Evolutionary conservation across 2,888 invertebrate species (phyloP).

Genomic region (Bedellia somnulentella): DNA sequence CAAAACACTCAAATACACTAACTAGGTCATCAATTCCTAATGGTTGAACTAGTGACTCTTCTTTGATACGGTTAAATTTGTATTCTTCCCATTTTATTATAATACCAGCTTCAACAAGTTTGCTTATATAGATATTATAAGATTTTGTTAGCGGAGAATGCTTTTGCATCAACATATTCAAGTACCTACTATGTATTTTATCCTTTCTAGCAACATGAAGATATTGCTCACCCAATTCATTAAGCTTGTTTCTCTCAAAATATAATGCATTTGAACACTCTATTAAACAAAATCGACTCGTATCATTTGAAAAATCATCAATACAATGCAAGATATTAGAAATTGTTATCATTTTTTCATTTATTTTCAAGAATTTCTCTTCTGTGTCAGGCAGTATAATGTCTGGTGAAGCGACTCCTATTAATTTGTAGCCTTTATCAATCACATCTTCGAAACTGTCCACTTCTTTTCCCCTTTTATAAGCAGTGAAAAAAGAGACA

Average conservation of each 20-base stretch:
- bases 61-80: slow-evolving; percentile 30
- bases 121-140: slow-evolving; percentile 27
- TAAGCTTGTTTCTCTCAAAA: slow-evolving; percentile 27
- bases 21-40: slow-evolving; percentile 22
- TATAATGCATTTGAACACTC: slow-evolving; percentile 42
- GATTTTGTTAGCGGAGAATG: slow-evolving; percentile 29
- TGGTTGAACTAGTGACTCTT: slow-evolving; percentile 27
- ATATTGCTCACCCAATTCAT: slow-evolving; percentile 38
- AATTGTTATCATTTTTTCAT: slow-evolving; percentile 26
- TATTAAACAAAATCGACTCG: slow-evolving; percentile 33
- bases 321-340: slow-evolving; percentile 27
- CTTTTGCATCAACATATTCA: slow-evolving; percentile 28
- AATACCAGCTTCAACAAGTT: slow-evolving; percentile 36
- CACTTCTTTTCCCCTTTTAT: slow-evolving; percentile 39
- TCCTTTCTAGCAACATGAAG: slow-evolving; percentile 40
- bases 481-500: slow-evolving; percentile 39
- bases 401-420: slow-evolving; percentile 47
- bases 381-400: slow-evolving; percentile 35
- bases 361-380: slow-evolving; percentile 27
- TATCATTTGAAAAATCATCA: slow-evolving; percentile 24
- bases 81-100: slow-evolving; percentile 46
- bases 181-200: slow-evolving; percentile 38
- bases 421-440: slow-evolving; percentile 33
- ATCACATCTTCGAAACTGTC: slow-evolving; percentile 44
- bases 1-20: neutral